Evolutionary conservation across 1,140 invertebrate genomes (phyloP), one percentile per base, ranked within the genome.

Genomic region (Carcinoscorpius rotundicauda): DNA sequence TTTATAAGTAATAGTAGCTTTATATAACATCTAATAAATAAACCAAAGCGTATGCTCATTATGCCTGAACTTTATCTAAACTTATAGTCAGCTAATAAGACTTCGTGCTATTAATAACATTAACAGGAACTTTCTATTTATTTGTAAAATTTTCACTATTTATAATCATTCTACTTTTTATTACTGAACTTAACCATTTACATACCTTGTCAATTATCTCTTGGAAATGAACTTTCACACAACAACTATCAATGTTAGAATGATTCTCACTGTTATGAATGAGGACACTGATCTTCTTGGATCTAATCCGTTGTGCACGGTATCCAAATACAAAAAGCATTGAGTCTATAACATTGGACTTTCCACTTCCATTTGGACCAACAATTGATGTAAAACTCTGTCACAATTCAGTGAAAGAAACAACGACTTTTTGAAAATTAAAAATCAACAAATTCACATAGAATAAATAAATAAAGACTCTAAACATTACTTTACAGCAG

Each of bases 301-400:
- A 93, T 55, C 97, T 82, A 66, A 99, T 96, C 78, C 97, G 97
- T 60, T 86, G 87, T 0, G 97, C 93, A 72, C 95, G 75, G 77
- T 95, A 98, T 60, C 96, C 96, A 83, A 99, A 98, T 0, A 99
- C 97, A 83, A 99, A 99, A 66, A 99, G 80, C 87, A 99, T 92
- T 0, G 97, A 96, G 78, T 99, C 97, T 71, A 99, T 99, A 0
- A 98, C 93, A 79, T 99, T 99, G 68, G 93, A 97, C 75, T 99
- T 99, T 0, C 97, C 97, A 80, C 93, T 98, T n/a, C 97, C 97
- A 81, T 99, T 99, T 1, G 97, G 97, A 1, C 97, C 97, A 73
- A 99, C 87, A 69, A 99, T 97, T 8, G 93, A 85, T 48, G 94
- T 93, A 73, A 98, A 99, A 78, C 89, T 91, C 87, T 95, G 78